Evolutionary conservation across 2,113 vertebrate species (phyloP).

Genomic region (Trematomus loennbergii): DNA sequence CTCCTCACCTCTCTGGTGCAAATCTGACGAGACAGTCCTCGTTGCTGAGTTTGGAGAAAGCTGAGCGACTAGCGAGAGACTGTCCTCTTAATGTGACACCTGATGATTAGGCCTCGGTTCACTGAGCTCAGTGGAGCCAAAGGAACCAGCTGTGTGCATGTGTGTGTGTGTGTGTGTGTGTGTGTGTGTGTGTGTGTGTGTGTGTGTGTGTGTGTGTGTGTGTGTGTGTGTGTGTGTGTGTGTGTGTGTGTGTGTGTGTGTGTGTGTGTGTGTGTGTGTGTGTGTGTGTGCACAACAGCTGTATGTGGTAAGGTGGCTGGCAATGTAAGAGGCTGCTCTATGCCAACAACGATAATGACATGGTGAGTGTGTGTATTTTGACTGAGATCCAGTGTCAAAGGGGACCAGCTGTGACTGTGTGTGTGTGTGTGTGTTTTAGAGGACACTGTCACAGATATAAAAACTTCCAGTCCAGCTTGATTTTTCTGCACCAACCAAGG

Average conservation of each 20-base stretch:
- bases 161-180: conserved; percentile 44
- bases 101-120: conserved; percentile 70
- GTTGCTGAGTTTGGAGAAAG: conserved; percentile 67
- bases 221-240: conserved; percentile 44
- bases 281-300: conserved; percentile 43
- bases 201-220: background rate
- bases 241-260: too few species aligned
- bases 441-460: conserved; percentile 57
- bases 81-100: conserved; percentile 74
- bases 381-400: conserved; percentile 64
- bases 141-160: conserved; percentile 56
- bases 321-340: conserved; percentile 43
- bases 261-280: conserved; percentile 45
- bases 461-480: conserved; percentile 55
- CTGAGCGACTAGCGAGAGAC: conserved; percentile 39
- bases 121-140: conserved; percentile 53
- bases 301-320: conserved; percentile 66
- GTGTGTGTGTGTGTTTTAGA: conserved; percentile 50
- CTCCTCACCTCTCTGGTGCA: background rate
- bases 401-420: conserved; percentile 49
- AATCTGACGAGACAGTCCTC: conserved; percentile 54
- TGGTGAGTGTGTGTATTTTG: conserved; percentile 58
- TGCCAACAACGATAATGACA: conserved; percentile 75
- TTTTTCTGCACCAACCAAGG: conserved; percentile 20
- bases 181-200: conserved; percentile 12